Evolutionary conservation across 2,113 vertebrate species (phyloP).

Genomic region (Thalassoma bifasciatum): DNA sequence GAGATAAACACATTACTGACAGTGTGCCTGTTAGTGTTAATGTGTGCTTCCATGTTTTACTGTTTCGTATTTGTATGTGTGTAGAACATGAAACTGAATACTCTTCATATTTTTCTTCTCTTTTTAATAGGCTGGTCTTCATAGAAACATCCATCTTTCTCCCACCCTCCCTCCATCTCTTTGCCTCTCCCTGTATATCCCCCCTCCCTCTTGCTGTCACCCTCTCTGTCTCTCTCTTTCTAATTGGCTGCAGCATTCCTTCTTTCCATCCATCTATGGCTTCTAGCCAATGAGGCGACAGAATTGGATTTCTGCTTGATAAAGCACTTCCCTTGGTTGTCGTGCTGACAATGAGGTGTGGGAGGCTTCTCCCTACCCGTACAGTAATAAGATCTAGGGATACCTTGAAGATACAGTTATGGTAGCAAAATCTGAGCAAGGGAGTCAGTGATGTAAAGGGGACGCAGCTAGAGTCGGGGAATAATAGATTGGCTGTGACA

Average conservation of each 20-base stretch:
- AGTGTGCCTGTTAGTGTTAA: slow-evolving; percentile 23
- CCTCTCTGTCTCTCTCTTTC: slow-evolving; percentile 56
- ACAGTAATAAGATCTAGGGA: slow-evolving; percentile 43
- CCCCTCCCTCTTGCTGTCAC: slow-evolving; percentile 33
- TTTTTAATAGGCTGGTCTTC: slow-evolving; percentile 60
- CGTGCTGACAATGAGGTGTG: slow-evolving; percentile 58
- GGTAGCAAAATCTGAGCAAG: slow-evolving; percentile 16
- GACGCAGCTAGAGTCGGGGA: slow-evolving; percentile 11
- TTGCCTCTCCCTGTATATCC: slow-evolving; percentile 28
- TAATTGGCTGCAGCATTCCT: slow-evolving; percentile 73
- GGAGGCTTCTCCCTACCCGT: slow-evolving; percentile 33
- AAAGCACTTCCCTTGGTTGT: slow-evolving; percentile 76
- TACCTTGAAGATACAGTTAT: slow-evolving; percentile 43
- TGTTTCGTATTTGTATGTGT: slow-evolving; percentile 1
- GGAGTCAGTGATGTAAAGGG: slow-evolving; percentile 40
- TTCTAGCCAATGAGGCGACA: slow-evolving; percentile 75
- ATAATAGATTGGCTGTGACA: slow-evolving; percentile 50
- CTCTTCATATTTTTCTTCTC: slow-evolving; percentile 46
- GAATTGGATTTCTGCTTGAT: slow-evolving; percentile 81
- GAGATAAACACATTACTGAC: slow-evolving; percentile 49
- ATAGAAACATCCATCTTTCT: slow-evolving; percentile 60
- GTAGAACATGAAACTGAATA: slow-evolving; percentile 35
- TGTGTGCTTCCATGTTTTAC: slow-evolving; percentile 14
- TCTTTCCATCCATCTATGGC: slow-evolving; percentile 71
- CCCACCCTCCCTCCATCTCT: slow-evolving; percentile 8